phyloP scores from a whole-genome alignment of 2,888 invertebrate species.

The Thereva nobilitata region DNA sequence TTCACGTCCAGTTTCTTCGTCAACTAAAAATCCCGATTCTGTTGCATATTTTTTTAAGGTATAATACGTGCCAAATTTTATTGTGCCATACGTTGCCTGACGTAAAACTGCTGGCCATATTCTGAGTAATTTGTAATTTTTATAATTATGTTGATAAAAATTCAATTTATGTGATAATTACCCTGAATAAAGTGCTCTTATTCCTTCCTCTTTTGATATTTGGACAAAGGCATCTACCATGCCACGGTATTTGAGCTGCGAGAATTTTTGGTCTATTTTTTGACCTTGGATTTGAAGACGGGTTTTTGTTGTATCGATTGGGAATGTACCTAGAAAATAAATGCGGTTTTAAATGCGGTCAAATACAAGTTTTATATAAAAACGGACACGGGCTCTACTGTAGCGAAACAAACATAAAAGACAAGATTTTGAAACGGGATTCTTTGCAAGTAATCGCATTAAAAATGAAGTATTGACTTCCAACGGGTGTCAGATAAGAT shows the following conservation, averaged over 20 bases:
- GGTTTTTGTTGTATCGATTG: conserved; percentile 95
- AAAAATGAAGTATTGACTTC: too few relatives aligned
- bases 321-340: conserved; percentile 78
- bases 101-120: conserved; percentile 90
- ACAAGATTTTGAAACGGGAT: too few relatives aligned
- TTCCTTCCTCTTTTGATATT: conserved; percentile 85
- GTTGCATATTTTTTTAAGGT: conserved; percentile 76
- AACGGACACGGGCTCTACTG: too few relatives aligned
- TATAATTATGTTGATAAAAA: not conserved
- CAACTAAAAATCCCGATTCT: conserved; percentile 59
- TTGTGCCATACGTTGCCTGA: conserved; percentile 94
- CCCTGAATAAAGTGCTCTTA: conserved; percentile 85
- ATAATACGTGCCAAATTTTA: conserved; percentile 95
- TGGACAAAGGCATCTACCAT: conserved; percentile 90
- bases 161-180: conserved; percentile 54
- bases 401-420: too few relatives aligned
- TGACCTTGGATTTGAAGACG: conserved; percentile 94
- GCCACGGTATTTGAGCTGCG: conserved; percentile 79
- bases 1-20: conserved; percentile 59
- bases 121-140: conserved; percentile 60
- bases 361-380: too few relatives aligned
- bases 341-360: not conserved
- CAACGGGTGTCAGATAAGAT: too few relatives aligned
- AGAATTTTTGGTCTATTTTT: conserved; percentile 74
- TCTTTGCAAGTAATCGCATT: too few relatives aligned